Conservation (phyloP, 2,113 vertebrate genomes). For the Misgurnus mizolepis region DNA sequence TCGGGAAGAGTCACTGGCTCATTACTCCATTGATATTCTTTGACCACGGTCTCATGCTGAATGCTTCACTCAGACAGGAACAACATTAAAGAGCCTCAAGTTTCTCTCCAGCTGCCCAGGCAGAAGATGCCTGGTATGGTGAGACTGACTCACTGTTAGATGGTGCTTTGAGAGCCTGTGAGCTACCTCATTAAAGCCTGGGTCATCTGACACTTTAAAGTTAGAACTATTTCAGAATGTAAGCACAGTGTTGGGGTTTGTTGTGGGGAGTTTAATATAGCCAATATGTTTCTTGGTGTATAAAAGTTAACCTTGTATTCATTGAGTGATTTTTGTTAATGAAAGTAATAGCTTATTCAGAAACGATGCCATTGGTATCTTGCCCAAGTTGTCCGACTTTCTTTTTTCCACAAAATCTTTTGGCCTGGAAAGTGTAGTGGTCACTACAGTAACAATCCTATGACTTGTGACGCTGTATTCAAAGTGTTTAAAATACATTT, state of each 20-base stretch:
- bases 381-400: no score
- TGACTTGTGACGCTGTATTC: no score
- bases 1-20: constrained; percentile 74
- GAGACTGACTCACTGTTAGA: constrained; percentile 25
- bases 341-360: no score
- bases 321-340: no score
- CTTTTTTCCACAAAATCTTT: no score
- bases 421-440: no score
- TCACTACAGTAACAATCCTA: no score
- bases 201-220: constrained; percentile 26
- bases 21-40: constrained; percentile 77
- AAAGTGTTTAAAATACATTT: no score
- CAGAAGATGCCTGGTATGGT: constrained; percentile 9
- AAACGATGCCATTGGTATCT: no score
- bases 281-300: no score
- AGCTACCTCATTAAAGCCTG: constrained; percentile 16
- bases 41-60: constrained; percentile 68
- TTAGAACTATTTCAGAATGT: neutral
- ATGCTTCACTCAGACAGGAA: constrained; percentile 61
- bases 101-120: constrained; percentile 23
- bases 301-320: neutral
- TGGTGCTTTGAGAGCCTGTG: neutral
- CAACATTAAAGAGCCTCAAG: constrained; percentile 35
- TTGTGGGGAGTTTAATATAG: neutral
- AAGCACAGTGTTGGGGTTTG: neutral